Evolutionary conservation across 2,113 vertebrate genomes (phyloP).

Genomic region (Anolis carolinensis): DNA sequence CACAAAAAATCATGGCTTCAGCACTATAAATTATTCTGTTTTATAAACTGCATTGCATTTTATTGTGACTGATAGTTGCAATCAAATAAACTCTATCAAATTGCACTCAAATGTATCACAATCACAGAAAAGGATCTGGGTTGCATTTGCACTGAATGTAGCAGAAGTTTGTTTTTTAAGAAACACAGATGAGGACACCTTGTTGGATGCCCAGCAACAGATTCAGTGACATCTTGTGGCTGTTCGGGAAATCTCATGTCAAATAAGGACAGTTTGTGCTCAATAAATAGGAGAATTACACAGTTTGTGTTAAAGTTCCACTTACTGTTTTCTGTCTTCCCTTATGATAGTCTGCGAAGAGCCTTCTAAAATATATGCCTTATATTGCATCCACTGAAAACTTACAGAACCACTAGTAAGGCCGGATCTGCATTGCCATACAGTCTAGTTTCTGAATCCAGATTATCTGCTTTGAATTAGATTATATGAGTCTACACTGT

Average conservation of each 20-base stretch:
- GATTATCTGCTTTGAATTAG: too few relatives aligned
- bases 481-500: too few relatives aligned
- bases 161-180: background rate
- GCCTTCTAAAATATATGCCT: too few relatives aligned
- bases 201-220: background rate
- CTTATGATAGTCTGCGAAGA: background rate
- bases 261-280: background rate
- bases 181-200: background rate
- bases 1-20: background rate
- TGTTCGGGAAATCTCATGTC: background rate
- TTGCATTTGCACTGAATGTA: background rate
- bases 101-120: background rate
- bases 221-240: slow-evolving; percentile 5
- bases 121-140: background rate
- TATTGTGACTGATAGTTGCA: background rate
- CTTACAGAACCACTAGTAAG: background rate
- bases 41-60: background rate
- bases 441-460: too few relatives aligned
- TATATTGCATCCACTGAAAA: background rate
- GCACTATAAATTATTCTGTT: background rate
- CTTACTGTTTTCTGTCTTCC: background rate
- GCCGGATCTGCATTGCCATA: too few relatives aligned
- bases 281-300: background rate
- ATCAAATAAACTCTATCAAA: background rate
- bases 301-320: background rate